Evolutionary conservation across 2,797 vertebrate genomes (phyloP), one percentile per base, ranked within the genome.

Genomic region (Epinephelus malabaricus): DNA sequence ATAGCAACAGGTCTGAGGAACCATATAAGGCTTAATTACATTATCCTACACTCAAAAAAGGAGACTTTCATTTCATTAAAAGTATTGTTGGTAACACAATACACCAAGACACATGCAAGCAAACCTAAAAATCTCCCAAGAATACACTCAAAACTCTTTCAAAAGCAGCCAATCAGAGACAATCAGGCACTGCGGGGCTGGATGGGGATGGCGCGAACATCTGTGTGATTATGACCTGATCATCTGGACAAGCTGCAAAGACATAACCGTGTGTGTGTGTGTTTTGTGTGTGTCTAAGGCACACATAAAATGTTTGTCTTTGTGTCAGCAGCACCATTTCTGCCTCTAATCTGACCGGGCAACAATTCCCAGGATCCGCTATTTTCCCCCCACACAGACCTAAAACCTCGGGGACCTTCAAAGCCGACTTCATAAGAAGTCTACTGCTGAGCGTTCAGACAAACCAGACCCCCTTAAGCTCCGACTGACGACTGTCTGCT

Each of bases 351-450:
- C 87, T 68, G 70, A 82, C 67, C 56, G 30, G 87, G 73, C 82
- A 82, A 82, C 65, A 60, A 75, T 80, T 89, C 79, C 66, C 71
- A 59, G 64, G 40, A 54, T 87, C 71, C 18, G 4, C 58, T 72
- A 30, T 73, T 83, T 80, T 30, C 8, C 78, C 76, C 65, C 55
- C 69, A 77, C 49, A 27, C 19, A 23, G 59, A 58, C 66, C 79
- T 56, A 45, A 88, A 86, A 71, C 74, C 77, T 74, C 27, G 2
- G 81, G 77, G 86, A 86, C 77, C 69, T 67, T 73, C 83, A 91
- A 91, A 92, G 86, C 86, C 38, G 76, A 87, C 90, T 89, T 92
- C 88, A 89, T 89, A 92, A 91, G 88, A 88, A 91, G 84, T 86
- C 88, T 51, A 85, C 88, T 75, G 87, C 91, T 89, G 90, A 83